Base-by-base conservation (phyloP, 1,140 invertebrate genomes). In the Pseudomyrmex gracilis region DNA sequence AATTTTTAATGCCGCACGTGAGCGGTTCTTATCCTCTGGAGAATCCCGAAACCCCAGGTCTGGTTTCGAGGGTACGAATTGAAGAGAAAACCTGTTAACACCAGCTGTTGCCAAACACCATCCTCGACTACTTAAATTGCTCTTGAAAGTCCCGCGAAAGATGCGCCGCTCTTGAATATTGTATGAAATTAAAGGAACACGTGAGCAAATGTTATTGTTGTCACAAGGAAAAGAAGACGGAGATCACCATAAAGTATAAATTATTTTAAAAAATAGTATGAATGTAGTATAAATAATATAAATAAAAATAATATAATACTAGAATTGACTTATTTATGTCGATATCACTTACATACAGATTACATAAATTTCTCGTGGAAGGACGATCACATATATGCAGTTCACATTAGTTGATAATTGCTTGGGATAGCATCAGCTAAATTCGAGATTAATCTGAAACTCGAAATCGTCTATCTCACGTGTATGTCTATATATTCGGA, bases 41-140 rank as follows among this genome's bases (percentile, higher is more conserved):
- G 76, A 67, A 57, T 73, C 34, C 34, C 34, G 58, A 57, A 73
- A 51, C 55, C n/a, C 49, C 24, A 34, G 5, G 8, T 45, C 84
- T 71, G 47, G 53, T 77, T 82, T 77, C 71, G 66, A 86, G 88
- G 87, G 80, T 74, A 86, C 66, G 66, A 77, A 89, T 82, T 22
- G 70, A 66, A 78, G 49, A 80, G 53, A 74, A 83, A 74, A 45
- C 61, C 73, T 83, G 88, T 89, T 87, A 85, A 89, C 86, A 86
- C 83, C 83, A 83, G 83, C 73, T 90, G 88, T 83, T 89, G 71
- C 66, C 74, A 82, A 87, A 87, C 76, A 83, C 84, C 57, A 74
- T 83, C 43, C 51, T 71, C 34, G 2, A 17, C 34, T 34, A 34
- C 45, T 70, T 49, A 61, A 49, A 73, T 66, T 58, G 53, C 53